Conservation (phyloP, 2,113 vertebrate genomes). For the Panurus biarmicus region DNA sequence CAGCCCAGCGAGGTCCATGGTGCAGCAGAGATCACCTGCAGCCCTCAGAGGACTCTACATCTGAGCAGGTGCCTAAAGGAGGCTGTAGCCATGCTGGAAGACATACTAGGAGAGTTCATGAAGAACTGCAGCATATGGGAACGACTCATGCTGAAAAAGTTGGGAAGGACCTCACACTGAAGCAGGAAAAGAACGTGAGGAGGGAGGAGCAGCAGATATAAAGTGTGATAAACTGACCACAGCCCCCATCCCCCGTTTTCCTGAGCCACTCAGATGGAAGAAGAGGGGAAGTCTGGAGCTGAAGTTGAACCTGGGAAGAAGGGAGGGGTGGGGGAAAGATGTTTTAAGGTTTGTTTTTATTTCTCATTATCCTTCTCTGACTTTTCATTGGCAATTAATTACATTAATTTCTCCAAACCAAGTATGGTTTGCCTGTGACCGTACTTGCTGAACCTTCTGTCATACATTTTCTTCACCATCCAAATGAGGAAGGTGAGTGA, state of each 20-base stretch:
- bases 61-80: neutral
- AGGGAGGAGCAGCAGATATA: neutral
- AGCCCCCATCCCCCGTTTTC: neutral
- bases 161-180: accelerated
- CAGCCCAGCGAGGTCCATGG: neutral
- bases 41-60: accelerated
- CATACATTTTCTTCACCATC: neutral
- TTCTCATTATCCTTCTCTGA: neutral
- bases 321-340: accelerated
- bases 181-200: neutral
- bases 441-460: neutral
- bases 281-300: neutral
- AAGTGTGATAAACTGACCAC: neutral
- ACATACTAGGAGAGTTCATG: neutral
- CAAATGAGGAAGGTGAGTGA: neutral
- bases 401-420: neutral
- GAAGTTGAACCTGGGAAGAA: neutral
- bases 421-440: neutral
- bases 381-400: neutral
- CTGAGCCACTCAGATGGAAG: accelerated
- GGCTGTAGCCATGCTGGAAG: neutral
- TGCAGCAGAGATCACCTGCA: neutral
- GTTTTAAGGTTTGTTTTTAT: neutral
- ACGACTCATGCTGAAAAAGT: neutral
- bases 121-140: neutral